Evolutionary conservation across 2,113 vertebrate genomes (phyloP).

Genomic region (Odobenus rosmarus): DNA sequence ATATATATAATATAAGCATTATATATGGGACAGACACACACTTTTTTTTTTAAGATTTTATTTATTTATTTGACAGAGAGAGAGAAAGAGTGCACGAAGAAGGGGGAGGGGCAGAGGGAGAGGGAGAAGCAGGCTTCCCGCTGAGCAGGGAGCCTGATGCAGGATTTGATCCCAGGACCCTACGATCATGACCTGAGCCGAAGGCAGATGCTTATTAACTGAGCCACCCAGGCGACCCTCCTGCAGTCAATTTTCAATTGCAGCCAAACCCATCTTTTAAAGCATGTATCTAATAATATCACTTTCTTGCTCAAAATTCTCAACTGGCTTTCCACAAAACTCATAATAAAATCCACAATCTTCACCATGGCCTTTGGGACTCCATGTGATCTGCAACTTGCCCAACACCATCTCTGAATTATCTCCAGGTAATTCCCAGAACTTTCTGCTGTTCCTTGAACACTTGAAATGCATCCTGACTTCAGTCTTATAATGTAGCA

Average conservation of each 20-base stretch:
- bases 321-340: neutral
- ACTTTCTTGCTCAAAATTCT: neutral
- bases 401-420: neutral
- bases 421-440: neutral
- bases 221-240: neutral
- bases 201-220: neutral
- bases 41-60: neutral
- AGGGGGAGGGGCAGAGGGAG: neutral
- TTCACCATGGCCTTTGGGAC: neutral
- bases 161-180: neutral
- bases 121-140: neutral
- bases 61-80: neutral
- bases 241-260: neutral
- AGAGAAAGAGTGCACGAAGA: neutral
- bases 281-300: neutral
- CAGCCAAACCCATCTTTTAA: neutral
- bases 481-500: neutral
- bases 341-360: neutral
- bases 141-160: neutral
- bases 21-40: neutral
- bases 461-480: neutral
- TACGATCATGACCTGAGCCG: neutral
- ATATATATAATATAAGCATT: neutral
- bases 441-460: neutral
- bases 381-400: neutral